A percentile compares a stretch with the other conserved stretches of the same genome.
Conservation (phyloP, 1,140 invertebrate species). For the Drusus annulatus region DNA sequence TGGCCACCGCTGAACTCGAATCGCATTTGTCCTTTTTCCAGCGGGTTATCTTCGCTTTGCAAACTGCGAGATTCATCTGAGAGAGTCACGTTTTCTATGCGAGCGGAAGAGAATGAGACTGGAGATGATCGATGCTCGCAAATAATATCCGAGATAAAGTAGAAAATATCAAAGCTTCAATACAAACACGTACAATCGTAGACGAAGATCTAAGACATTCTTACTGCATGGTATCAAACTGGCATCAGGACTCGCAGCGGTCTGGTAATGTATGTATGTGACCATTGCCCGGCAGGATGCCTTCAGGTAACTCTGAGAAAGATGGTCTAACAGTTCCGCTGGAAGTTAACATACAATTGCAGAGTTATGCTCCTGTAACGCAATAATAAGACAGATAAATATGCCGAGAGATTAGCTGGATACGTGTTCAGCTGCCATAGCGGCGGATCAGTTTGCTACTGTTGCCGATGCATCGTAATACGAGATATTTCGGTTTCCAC, state of each 20-base stretch:
- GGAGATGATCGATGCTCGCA: neutral
- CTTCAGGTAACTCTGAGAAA: too few species aligned
- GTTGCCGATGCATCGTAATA: neutral
- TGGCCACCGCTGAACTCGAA: conserved; percentile 20
- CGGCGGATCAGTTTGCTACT: neutral
- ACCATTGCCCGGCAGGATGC: neutral
- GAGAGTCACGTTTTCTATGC: conserved; percentile 22
- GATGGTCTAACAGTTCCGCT: conserved; percentile 9
- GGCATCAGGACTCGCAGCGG: neutral
- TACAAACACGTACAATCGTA: neutral
- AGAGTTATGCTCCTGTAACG: conserved; percentile 1
- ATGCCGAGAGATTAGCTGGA: conserved; percentile 1
- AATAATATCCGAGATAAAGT: neutral
- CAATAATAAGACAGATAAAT: conserved; percentile 2
- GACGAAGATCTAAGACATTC: neutral
- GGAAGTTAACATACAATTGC: neutral
- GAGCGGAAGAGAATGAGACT: neutral
- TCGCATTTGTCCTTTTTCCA: neutral
- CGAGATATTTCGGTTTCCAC: neutral
- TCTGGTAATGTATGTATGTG: neutral
- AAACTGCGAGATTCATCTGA: conserved; percentile 35
- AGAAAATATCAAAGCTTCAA: neutral
- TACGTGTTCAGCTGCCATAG: neutral
- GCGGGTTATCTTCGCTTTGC: conserved; percentile 12
- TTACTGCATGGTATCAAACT: neutral